Percentiles rank a stretch among this genome's conserved stretches.
Evolutionary conservation across 2,888 invertebrate species (phyloP).

Genomic region (Ophion ventricosus): DNA sequence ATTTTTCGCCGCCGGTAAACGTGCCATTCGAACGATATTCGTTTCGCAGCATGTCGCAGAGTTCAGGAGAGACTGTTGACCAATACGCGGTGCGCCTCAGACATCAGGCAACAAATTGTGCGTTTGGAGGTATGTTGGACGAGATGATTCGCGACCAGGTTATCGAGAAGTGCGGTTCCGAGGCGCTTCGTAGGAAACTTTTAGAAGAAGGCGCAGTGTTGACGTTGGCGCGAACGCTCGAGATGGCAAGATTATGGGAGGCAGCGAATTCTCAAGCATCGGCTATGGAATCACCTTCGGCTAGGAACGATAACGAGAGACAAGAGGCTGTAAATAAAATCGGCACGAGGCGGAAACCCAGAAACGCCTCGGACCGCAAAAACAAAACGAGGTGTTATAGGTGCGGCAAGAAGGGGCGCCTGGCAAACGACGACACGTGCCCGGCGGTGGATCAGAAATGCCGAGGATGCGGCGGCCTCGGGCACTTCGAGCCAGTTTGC

Average conservation of each 20-base stretch:
- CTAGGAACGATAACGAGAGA: background rate
- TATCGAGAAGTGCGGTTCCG: too few species aligned
- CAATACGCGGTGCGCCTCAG: too few species aligned
- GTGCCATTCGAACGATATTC: constrained; percentile 1
- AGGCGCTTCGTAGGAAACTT: background rate
- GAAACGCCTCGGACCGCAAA: background rate
- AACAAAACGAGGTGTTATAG: constrained; percentile 1
- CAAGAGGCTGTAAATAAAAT: background rate
- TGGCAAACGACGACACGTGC: background rate
- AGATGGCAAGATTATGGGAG: background rate
- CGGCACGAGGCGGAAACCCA: background rate
- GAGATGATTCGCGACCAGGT: too few species aligned
- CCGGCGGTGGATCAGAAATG: constrained; percentile 5
- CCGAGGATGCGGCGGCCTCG: background rate
- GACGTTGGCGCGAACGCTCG: background rate
- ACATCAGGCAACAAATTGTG: too few species aligned
- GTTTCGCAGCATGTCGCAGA: constrained; percentile 8
- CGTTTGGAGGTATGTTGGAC: too few species aligned
- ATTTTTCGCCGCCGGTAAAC: background rate
- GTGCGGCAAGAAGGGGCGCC: background rate
- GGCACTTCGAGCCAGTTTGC: background rate
- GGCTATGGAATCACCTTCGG: background rate
- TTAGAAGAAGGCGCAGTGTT: background rate
- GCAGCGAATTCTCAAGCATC: background rate
- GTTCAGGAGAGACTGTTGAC: background rate